Conservation (phyloP, 2,888 invertebrate genomes). For the Synanthedon tipuliformis region DNA sequence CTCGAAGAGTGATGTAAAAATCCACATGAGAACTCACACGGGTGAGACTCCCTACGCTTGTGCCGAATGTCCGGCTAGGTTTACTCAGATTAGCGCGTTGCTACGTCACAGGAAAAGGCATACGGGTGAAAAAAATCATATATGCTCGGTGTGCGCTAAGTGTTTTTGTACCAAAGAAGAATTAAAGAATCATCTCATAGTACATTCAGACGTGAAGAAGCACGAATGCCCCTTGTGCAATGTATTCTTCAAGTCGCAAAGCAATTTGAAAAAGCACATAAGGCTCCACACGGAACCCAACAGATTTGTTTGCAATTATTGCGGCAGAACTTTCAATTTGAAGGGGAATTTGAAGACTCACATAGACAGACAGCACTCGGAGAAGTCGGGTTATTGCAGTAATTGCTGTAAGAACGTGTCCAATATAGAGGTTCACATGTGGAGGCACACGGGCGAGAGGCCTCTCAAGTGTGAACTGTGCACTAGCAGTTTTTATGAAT, state of each 20-base stretch:
- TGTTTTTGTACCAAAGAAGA: constrained; percentile 44
- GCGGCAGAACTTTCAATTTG: constrained; percentile 46
- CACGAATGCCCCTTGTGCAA: constrained; percentile 49
- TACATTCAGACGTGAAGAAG: constrained; percentile 40
- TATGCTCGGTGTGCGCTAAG: constrained; percentile 40
- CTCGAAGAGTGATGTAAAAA: constrained; percentile 35
- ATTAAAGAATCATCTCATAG: constrained; percentile 33
- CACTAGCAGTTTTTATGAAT: constrained; percentile 38
- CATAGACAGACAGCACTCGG: constrained; percentile 62
- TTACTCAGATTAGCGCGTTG: constrained; percentile 40
- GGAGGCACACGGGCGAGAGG: constrained; percentile 64
- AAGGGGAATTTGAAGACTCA: constrained; percentile 66
- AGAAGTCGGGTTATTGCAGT: constrained; percentile 62
- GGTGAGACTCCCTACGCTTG: constrained; percentile 53
- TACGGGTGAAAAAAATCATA: constrained; percentile 30
- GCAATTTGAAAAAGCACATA: constrained; percentile 63
- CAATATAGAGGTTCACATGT: constrained; percentile 66
- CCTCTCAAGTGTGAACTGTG: constrained; percentile 51
- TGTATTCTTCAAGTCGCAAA: constrained; percentile 56
- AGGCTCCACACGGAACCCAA: constrained; percentile 36
- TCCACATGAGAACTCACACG: constrained; percentile 49
- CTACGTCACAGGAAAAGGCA: constrained; percentile 39
- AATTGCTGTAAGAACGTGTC: constrained; percentile 63
- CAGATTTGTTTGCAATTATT: constrained; percentile 45
- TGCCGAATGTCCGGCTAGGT: constrained; percentile 31